Evolutionary conservation across 2,888 invertebrate species (phyloP).

Genomic region (Synergus umbraculus): DNA sequence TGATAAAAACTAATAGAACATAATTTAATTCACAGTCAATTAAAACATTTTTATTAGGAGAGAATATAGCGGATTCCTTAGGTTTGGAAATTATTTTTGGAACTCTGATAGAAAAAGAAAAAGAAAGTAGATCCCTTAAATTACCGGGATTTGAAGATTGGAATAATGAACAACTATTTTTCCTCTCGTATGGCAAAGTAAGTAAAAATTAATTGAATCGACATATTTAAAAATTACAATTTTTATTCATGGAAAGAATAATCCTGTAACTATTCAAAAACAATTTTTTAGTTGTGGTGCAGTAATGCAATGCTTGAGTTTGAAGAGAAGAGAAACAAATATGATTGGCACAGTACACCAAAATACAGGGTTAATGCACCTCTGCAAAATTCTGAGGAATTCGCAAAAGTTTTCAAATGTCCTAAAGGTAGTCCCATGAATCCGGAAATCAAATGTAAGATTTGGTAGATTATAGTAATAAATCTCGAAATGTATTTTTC

Average conservation of each 20-base stretch:
- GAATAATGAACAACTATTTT: background rate
- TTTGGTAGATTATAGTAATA: no score
- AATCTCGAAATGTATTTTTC: no score
- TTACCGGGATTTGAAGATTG: no score
- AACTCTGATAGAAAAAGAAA: no score
- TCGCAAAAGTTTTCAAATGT: conserved; percentile 8
- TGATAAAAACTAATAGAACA: background rate
- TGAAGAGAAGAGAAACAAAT: background rate
- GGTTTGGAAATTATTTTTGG: no score
- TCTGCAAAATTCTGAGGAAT: background rate
- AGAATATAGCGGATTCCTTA: no score
- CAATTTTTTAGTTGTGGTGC: background rate
- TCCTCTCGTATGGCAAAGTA: conserved; percentile 7
- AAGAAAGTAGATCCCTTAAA: no score
- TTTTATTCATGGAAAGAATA: background rate
- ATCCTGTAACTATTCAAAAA: background rate
- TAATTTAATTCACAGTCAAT: background rate
- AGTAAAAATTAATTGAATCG: background rate
- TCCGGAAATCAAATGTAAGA: no score
- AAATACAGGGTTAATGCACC: background rate
- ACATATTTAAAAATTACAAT: no score
- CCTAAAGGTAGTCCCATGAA: no score
- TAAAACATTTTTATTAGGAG: background rate
- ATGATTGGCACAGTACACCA: background rate
- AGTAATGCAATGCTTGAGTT: background rate